phyloP scores from a whole-genome alignment of 2,888 invertebrate genomes.

The Glaucopsyche alexis region DNA sequence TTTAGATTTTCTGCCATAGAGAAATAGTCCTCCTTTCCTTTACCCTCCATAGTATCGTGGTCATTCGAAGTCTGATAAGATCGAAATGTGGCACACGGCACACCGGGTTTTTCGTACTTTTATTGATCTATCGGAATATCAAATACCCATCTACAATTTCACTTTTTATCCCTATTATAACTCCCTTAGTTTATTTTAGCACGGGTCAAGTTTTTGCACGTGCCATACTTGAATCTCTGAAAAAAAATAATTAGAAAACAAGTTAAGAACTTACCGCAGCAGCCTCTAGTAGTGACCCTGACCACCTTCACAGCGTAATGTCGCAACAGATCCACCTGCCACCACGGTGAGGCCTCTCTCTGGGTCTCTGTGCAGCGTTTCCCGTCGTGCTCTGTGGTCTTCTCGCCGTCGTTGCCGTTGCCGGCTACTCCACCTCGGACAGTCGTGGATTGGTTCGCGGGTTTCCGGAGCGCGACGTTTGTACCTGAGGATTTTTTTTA shows the following conservation, averaged over 20 bases:
- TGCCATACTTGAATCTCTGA: background rate
- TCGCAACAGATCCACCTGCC: conserved; percentile 92
- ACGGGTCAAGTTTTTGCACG: too few species aligned
- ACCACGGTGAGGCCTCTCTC: conserved; percentile 94
- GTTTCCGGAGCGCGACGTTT: conserved; percentile 91
- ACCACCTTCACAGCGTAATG: conserved; percentile 93
- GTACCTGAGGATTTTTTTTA: conserved; percentile 78
- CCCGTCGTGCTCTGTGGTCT: conserved; percentile 90
- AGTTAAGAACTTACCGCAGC: conserved; percentile 81
- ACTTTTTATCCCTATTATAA: background rate
- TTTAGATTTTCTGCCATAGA: too few species aligned
- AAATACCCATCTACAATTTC: background rate
- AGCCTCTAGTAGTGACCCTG: conserved; percentile 90
- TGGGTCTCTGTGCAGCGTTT: conserved; percentile 94
- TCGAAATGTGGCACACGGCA: too few species aligned
- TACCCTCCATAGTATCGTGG: too few species aligned
- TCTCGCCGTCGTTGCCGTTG: conserved; percentile 94
- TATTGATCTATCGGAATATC: background rate
- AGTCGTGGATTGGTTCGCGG: conserved; percentile 94
- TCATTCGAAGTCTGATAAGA: too few species aligned
- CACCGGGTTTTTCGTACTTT: too few species aligned
- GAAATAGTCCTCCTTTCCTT: too few species aligned
- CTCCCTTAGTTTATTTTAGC: background rate
- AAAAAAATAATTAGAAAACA: background rate
- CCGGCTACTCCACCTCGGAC: conserved; percentile 90